phyloP scores from a whole-genome alignment of 2,797 vertebrate genomes.

The Amazonetta brasiliensis region DNA sequence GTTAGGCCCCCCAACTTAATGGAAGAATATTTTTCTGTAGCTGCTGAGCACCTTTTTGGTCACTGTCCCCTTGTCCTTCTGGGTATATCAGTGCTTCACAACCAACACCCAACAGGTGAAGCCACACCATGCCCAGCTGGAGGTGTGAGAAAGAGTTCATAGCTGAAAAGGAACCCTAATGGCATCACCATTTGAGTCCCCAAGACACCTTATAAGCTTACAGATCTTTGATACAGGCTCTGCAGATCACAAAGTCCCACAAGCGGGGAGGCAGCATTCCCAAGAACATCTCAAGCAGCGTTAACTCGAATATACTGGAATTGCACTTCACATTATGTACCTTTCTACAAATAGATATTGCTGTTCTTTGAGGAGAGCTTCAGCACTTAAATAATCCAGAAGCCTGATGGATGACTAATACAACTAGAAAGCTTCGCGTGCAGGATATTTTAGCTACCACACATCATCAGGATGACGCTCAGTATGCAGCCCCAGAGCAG shows the following conservation, averaged over 20 bases:
- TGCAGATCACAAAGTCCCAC: background rate
- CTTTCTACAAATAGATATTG: constrained; percentile 58
- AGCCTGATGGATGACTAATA: constrained; percentile 68
- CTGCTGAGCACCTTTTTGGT: background rate
- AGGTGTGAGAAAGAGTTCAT: background rate
- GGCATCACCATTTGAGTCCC: accelerated
- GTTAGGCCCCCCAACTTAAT: too few relatives aligned
- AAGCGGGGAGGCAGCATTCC: background rate
- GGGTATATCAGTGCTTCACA: background rate
- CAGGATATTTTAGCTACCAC: constrained; percentile 23
- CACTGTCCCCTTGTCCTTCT: background rate
- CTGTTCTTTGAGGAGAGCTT: constrained; percentile 47
- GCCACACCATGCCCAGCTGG: background rate
- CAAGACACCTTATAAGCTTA: background rate
- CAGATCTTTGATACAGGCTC: background rate
- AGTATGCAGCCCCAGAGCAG: background rate
- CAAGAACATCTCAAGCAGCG: background rate
- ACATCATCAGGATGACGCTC: background rate
- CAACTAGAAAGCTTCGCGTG: background rate
- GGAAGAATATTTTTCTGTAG: background rate
- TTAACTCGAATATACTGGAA: background rate
- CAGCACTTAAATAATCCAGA: constrained; percentile 51
- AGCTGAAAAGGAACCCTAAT: background rate
- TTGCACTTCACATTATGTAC: constrained; percentile 42
- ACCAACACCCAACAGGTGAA: background rate